Base-by-base conservation (phyloP, 2,888 invertebrate species). In the Hecatera dysodea region DNA sequence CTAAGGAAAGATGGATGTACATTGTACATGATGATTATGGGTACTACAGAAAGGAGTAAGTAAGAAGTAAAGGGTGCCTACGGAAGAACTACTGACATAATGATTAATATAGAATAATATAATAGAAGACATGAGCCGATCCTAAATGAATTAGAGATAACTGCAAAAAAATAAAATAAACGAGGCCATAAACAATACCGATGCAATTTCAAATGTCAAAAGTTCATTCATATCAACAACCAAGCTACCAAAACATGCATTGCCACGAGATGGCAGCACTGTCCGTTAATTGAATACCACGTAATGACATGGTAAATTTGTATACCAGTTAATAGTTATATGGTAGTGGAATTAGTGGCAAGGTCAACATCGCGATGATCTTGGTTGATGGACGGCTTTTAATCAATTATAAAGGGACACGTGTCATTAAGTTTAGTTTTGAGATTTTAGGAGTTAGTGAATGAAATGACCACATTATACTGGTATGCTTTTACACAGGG, bases 321-420 rank as follows among this genome's bases (percentile, higher is more conserved):
- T 64, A 60, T 19, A 27, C 29, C 60, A 75, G 53, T 48, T 55
- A 75, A 53, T 61, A 50, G 63, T 71, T 78, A 67, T 64, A 81
- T 57, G 72, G 78, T 67, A 56, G 55, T 61, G 12, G 52, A 64
- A 81, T 78, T 76, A 70, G 78, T 71, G 63, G 64, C 67, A 77
- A 79, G 78, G 78, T 77, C 76, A 69, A 46, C 48, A 61, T 48
- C 33, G 44, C 33, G 42, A 44, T 57, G 77, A 63, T 71, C 53
- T 46, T 29, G 11, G 42, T 12, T 46, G 19, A 65, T 52, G 48
- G 73, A 29, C 39, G n/a, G 42, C 0, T 61, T 72, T 33, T 39
- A 65, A 79, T 75, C 22, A 66, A 74, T 55, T 62, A 39, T 55
- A 48, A 48, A 74, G 53, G 60, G 39, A 22, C 1, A 19, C 9